Base-by-base conservation (phyloP, 1,140 invertebrate genomes). In the Pachyrhynchus sulphureomaculatus region DNA sequence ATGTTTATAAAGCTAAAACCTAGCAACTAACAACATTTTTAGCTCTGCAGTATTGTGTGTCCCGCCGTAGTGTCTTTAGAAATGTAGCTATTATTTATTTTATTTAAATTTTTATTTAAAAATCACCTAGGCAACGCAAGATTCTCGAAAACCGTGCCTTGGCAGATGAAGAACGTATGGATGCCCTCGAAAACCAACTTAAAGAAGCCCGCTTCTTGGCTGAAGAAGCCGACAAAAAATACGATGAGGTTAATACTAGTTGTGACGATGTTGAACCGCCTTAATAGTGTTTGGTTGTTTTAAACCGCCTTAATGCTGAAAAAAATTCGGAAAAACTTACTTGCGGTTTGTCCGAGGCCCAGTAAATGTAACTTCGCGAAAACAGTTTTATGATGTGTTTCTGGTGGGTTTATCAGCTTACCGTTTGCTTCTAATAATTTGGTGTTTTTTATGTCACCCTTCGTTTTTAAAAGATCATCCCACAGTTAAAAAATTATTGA, bases 161-260 rank as follows among this genome's bases (percentile, higher is more conserved):
- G 86, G 91, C 94, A 75, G 97, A 99, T 90, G 98, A 99, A 81
- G 97, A 99, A 85, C 93, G 96, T 78, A 98, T 99, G 92, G 96
- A 99, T 79, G 90, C 92, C 76, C 86, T 99, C 77, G 98, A 99
- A 80, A 95, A 93, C 82, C 96, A 99, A 82, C 86, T 99, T 78
- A 99, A 99, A 85, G 97, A 99, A 81, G 96, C 97, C 79, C 90
- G 96, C 80, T 96, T 98, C 88, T 88, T 99, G 77, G 96, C 98
- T 80, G 98, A 99, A 84, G 98, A 99, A 83, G 97, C 98, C 77
- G 98, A 99, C 88, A 94, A 98, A 85, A 99, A 99, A 98, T 99
- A 99, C 85, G 98, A 99, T 92, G 98, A 99, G 96, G 98, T 98
- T 65, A 64, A 69, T 69, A 65, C 67, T 65, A 61, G 64, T 47